Conservation (phyloP, 1,140 invertebrate species). For the Rhagoletis zephyria region DNA sequence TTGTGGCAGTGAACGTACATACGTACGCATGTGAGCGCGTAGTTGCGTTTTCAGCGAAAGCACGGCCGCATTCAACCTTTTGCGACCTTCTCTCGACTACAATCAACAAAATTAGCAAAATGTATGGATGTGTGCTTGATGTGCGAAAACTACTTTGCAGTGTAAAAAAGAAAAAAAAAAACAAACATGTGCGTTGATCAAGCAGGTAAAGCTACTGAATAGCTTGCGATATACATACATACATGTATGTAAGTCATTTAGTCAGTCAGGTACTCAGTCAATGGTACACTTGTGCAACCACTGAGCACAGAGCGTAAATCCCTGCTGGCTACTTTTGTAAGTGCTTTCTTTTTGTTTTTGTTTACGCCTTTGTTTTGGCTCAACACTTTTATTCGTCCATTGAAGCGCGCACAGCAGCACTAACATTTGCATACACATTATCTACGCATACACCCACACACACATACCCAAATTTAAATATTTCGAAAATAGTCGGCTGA, state of each 20-base stretch:
- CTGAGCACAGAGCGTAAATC: slow-evolving; percentile 2
- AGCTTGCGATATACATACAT: too few species aligned
- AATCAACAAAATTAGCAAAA: slow-evolving; percentile 47
- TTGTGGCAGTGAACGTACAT: not conserved
- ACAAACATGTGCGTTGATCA: not conserved
- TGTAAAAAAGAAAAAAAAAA: not conserved
- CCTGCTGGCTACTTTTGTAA: slow-evolving; percentile 28
- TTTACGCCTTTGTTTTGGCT: slow-evolving; percentile 6
- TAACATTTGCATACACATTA: slow-evolving; percentile 36
- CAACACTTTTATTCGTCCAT: slow-evolving; percentile 33
- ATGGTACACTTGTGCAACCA: slow-evolving; percentile 17
- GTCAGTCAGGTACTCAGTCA: slow-evolving; percentile 28
- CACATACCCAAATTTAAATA: not conserved
- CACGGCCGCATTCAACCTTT: not conserved
- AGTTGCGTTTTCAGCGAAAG: not conserved
- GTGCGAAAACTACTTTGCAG: not conserved
- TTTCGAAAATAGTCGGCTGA: too few species aligned
- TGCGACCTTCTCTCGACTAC: slow-evolving; percentile 30
- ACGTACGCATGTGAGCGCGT: not conserved
- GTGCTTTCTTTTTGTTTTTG: not conserved
- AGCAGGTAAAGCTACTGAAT: not conserved
- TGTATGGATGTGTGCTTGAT: not conserved
- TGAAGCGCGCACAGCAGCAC: not conserved
- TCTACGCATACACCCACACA: not conserved
- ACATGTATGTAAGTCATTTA: slow-evolving; percentile 8